These are phyloP conservation scores for Silurus glanis DNA, from an alignment of 2,113 vertebrate genomes.

Conservation along the genomic window DNA sequence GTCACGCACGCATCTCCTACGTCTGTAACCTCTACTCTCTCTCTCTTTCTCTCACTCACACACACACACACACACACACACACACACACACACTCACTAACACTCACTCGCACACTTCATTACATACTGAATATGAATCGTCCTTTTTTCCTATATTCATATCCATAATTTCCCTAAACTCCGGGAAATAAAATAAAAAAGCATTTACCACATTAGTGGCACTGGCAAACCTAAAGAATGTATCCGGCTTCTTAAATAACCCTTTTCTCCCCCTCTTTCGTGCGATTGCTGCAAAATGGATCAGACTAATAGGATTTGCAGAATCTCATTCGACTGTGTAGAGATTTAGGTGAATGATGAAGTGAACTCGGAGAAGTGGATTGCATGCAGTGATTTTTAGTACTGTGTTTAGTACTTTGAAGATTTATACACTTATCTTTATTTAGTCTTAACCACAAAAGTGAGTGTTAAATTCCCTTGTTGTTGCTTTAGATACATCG, in stretches of 20 bases:
- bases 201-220: slow-evolving; percentile 50
- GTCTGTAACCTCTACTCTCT: slow-evolving; percentile 66
- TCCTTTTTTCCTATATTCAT: slow-evolving; percentile 40
- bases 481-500: slow-evolving; percentile 82
- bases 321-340: slow-evolving; percentile 13
- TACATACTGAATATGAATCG: slow-evolving; percentile 29
- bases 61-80: not conserved
- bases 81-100: not conserved
- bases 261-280: slow-evolving; percentile 40
- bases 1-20: slow-evolving; percentile 64
- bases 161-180: slow-evolving; percentile 17
- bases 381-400: not conserved
- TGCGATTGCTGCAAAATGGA: slow-evolving; percentile 38
- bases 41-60: slow-evolving; percentile 17
- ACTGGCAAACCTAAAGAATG: slow-evolving; percentile 41
- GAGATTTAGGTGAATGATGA: slow-evolving; percentile 23
- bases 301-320: slow-evolving; percentile 46
- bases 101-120: slow-evolving; percentile 27
- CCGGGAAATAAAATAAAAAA: slow-evolving; percentile 2
- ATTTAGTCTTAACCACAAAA: not conserved
- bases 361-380: slow-evolving; percentile 13
- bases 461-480: slow-evolving; percentile 19
- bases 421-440: not conserved
- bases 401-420: not conserved
- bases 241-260: slow-evolving; percentile 54